Evolutionary conservation across 1,140 invertebrate species (phyloP), one percentile per base, ranked within the genome.

Genomic region (Aradophagus sp.): DNA sequence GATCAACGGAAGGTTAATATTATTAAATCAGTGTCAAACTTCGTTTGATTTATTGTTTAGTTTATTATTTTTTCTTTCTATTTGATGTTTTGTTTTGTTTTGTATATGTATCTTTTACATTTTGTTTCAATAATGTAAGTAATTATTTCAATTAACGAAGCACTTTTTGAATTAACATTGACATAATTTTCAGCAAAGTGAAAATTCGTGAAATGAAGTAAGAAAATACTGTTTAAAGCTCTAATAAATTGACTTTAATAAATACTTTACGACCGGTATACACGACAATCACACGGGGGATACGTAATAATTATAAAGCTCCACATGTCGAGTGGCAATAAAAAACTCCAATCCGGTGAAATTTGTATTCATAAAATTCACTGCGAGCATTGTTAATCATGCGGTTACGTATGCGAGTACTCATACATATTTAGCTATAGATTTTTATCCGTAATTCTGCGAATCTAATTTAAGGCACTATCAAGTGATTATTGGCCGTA

Each of bases 351-450:
- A 59, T 31, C 35, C 38, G 17, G 20, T 52, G 38, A 62, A 52
- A 62, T 62, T 36, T 23, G 17, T 52, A 63, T 63, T 38, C 59
- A 63, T 53, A 35, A 53, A 32, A 63, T 53, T 45, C 29, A 44
- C n/a, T 13, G 10, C 23, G 27, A 14, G 39, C 20, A 23, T 23
- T 20, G 45, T 53, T 52, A 52, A 48, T 48, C 56, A 61, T n/a
- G 17, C 3, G 2, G 26, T 62, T 62, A 44, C 47, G 45, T 53
- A 31, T 53, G 6, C 1, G 38, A 1, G 19, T 14, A 11, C 17
- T 52, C 47, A 63, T 63, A 53, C 52, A 63, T 63, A 63, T 63
- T 52, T 39, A 63, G 44, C 5, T 20, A 34, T 27, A 31, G 47
- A 62, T n/a, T 52, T 27, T 62, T 42, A 52, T 44, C 47, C 4